phyloP scores from a whole-genome alignment of 2,113 vertebrate species.

The Ictidomys tridecemlineatus region DNA sequence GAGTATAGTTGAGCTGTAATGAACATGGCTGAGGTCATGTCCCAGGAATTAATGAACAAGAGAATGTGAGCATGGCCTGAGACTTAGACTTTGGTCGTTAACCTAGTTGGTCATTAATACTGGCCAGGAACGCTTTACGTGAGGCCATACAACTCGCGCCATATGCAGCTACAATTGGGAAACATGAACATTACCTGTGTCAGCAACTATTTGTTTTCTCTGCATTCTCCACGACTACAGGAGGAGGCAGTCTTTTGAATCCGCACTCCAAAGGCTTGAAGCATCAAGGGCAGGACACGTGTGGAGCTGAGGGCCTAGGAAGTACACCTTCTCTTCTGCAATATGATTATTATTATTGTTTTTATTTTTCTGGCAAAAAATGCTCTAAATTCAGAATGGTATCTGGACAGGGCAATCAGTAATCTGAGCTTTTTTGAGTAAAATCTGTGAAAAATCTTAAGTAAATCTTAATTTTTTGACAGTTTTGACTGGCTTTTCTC shows the following conservation, averaged over 20 bases:
- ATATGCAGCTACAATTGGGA: conserved; percentile 68
- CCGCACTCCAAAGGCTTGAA: background rate
- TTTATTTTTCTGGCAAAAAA: background rate
- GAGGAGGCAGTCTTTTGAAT: background rate
- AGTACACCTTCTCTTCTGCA: no score
- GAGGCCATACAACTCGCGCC: conserved; percentile 78
- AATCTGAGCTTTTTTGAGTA: background rate
- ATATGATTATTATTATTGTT: background rate
- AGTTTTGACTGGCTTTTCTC: background rate
- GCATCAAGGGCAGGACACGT: no score
- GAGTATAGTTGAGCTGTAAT: conserved; percentile 84
- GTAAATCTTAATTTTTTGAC: background rate
- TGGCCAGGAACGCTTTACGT: conserved; percentile 80
- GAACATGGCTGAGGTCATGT: conserved; percentile 83
- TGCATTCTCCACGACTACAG: background rate
- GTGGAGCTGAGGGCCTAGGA: background rate
- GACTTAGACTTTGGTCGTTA: conserved; percentile 85
- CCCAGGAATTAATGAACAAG: conserved; percentile 85
- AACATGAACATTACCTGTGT: conserved; percentile 72
- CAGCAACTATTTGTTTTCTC: conserved; percentile 72
- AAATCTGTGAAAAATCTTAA: background rate
- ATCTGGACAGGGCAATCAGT: background rate
- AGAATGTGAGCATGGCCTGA: conserved; percentile 78
- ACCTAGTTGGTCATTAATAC: conserved; percentile 85
- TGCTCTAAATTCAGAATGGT: background rate